These are phyloP conservation scores for Typhlichthys subterraneus DNA, from an alignment of 2,797 vertebrate species.

Conservation along the genomic window DNA sequence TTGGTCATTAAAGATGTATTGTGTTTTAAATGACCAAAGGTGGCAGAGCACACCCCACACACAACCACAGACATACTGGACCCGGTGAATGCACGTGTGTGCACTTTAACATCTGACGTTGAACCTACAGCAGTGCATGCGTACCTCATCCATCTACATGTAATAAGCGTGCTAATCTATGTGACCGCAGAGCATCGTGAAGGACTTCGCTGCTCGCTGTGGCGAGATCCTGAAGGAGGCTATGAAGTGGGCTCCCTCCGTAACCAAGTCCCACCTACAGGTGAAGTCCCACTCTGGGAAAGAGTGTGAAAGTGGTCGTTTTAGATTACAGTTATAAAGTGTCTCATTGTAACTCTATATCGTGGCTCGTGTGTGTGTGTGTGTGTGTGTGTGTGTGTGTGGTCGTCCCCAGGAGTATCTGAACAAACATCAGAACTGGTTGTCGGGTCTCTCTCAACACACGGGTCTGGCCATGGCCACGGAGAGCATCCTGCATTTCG, in stretches of 20 bases:
- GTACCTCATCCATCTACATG: neutral
- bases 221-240: slow-evolving; percentile 97
- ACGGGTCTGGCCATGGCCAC: slow-evolving; percentile 96
- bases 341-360: no score
- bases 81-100: no score
- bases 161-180: neutral
- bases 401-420: slow-evolving; percentile 82
- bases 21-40: neutral
- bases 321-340: neutral
- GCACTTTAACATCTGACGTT: neutral
- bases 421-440: slow-evolving; percentile 97
- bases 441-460: slow-evolving; percentile 93
- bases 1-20: neutral
- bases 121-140: neutral
- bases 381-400: neutral
- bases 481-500: slow-evolving; percentile 92
- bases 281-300: slow-evolving; percentile 61
- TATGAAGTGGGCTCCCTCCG: slow-evolving; percentile 97
- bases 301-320: neutral
- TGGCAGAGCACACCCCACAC: no score
- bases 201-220: slow-evolving; percentile 95
- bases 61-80: no score
- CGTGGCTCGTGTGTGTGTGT: no score
- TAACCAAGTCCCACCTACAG: slow-evolving; percentile 96
- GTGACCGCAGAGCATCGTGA: slow-evolving; percentile 88